phyloP scores from a whole-genome alignment of 2,888 invertebrate species.

The Neoitamus cyanurus region DNA sequence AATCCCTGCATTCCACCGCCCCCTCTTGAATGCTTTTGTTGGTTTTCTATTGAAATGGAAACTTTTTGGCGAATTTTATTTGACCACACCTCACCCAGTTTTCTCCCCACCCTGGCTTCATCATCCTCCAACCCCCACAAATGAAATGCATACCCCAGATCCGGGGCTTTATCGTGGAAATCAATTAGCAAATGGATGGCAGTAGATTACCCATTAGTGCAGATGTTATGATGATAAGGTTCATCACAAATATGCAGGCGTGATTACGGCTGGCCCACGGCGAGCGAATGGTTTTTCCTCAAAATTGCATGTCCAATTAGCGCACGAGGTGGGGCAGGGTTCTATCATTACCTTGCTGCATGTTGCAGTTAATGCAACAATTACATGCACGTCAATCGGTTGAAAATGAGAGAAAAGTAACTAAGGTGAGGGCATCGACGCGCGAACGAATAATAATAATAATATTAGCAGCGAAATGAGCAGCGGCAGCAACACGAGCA shows the following conservation, averaged over 20 bases:
- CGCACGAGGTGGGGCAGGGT: neutral
- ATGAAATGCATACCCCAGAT: neutral
- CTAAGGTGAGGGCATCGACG: neutral
- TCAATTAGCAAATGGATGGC: neutral
- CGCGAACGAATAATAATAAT: neutral
- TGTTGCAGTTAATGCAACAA: conserved; percentile 31
- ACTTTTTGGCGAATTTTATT: conserved; percentile 47
- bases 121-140: neutral
- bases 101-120: neutral
- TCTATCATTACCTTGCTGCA: conserved; percentile 1
- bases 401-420: neutral
- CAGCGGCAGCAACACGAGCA: neutral
- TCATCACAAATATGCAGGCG: neutral
- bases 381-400: conserved; percentile 29
- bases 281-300: neutral
- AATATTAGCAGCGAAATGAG: neutral
- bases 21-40: conserved; percentile 28
- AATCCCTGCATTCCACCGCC: neutral
- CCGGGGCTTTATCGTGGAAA: neutral
- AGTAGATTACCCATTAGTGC: neutral
- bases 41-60: conserved; percentile 33
- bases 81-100: neutral
- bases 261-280: neutral
- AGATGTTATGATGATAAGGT: neutral
- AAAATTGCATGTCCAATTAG: conserved; percentile 34